A percentile compares a stretch with the other conserved stretches of the same genome.
Conservation (phyloP, 53 echinoderm and acorn worm species). For the Antedon mediterranea region DNA sequence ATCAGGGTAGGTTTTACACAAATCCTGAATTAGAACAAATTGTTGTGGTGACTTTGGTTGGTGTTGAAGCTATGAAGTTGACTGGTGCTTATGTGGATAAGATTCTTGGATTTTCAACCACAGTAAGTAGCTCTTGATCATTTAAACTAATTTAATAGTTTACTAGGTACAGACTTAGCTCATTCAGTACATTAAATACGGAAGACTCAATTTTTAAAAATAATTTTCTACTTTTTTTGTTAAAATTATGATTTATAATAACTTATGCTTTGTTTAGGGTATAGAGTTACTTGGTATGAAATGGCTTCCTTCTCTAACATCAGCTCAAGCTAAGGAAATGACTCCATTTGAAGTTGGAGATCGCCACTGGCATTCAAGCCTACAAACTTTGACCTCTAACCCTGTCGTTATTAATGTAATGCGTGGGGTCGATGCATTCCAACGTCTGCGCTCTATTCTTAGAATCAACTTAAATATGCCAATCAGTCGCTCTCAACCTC, state of each 20-base stretch:
- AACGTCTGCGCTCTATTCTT: slow-evolving; percentile 43
- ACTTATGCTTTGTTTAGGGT: slow-evolving; percentile 45
- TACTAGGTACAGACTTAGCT: no score
- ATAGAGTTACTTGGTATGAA: slow-evolving; percentile 86
- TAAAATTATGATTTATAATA: no score
- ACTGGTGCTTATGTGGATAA: slow-evolving; percentile 58
- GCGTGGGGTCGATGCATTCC: slow-evolving; percentile 77
- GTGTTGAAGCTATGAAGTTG: slow-evolving; percentile 39
- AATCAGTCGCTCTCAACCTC: neutral
- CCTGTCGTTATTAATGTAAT: slow-evolving; percentile 70
- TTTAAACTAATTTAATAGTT: no score
- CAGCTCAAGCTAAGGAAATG: slow-evolving; percentile 79
- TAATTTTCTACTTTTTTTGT: no score
- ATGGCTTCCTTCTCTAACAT: slow-evolving; percentile 60
- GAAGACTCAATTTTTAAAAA: no score
- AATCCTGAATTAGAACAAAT: slow-evolving; percentile 92
- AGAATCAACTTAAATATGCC: slow-evolving; percentile 26
- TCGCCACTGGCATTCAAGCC: slow-evolving; percentile 77
- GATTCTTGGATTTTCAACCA: slow-evolving; percentile 66
- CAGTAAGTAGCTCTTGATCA: slow-evolving; percentile 14
- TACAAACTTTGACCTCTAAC: slow-evolving; percentile 56
- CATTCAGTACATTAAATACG: no score
- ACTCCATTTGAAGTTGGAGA: slow-evolving; percentile 95
- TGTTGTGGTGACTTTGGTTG: slow-evolving; percentile 67
- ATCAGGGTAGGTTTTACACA: slow-evolving; percentile 63